phyloP scores from a whole-genome alignment of 2,888 invertebrate genomes.

The Chloromyia formosa region DNA sequence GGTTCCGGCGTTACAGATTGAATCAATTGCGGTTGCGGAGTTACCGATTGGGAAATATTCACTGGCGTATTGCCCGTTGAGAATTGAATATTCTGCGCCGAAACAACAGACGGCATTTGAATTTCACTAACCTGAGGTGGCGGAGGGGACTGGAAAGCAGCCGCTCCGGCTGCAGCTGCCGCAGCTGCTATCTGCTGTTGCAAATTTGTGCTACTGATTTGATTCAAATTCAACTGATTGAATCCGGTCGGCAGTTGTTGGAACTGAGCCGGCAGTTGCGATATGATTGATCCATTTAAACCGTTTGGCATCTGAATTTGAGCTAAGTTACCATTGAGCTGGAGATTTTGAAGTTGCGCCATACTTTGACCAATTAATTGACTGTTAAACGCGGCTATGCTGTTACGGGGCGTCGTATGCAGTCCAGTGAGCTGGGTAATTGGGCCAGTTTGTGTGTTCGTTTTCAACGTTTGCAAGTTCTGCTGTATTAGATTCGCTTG shows the following conservation, averaged over 20 bases:
- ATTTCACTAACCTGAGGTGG: conserved; percentile 54
- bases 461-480: conserved; percentile 63
- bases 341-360: conserved; percentile 62
- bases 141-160: conserved; percentile 61
- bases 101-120: conserved; percentile 53
- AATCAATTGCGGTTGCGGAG: conserved; percentile 55
- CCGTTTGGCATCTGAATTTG: conserved; percentile 65
- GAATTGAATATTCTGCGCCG: conserved; percentile 54
- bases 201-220: conserved; percentile 61
- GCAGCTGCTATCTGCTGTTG: conserved; percentile 60
- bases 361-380: conserved; percentile 62
- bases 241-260: conserved; percentile 59
- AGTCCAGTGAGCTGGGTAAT: conserved; percentile 61
- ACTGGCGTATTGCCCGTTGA: conserved; percentile 50
- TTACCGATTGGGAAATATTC: conserved; percentile 46
- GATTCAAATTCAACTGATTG: conserved; percentile 59
- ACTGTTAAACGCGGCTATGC: conserved; percentile 61
- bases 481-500: conserved; percentile 65
- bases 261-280: conserved; percentile 62
- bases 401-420: conserved; percentile 62
- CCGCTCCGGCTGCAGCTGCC: conserved; percentile 57
- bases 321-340: conserved; percentile 61
- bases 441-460: conserved; percentile 54
- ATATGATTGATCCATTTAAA: conserved; percentile 59
- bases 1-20: conserved; percentile 60